phyloP scores from a whole-genome alignment of 2,113 vertebrate genomes.

The Labrus mixtus region DNA sequence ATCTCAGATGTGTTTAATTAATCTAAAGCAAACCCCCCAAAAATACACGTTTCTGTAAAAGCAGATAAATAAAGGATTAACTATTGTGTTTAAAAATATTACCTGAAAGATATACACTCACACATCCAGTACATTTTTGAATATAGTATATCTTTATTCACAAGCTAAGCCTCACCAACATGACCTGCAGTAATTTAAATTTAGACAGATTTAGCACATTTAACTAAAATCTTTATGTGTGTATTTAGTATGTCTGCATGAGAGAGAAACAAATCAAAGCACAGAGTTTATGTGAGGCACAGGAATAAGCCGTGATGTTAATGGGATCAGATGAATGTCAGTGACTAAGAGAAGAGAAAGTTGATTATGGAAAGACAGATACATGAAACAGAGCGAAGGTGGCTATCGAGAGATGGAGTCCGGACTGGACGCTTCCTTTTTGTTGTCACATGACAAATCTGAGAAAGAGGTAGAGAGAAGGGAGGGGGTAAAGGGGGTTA shows the following conservation, averaged over 20 bases:
- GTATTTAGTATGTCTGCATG: not conserved
- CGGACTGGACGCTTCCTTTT: slow-evolving; percentile 69
- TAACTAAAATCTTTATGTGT: slow-evolving; percentile 15
- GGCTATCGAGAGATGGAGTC: slow-evolving; percentile 77
- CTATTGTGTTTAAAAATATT: not conserved
- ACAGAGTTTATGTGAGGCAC: not conserved
- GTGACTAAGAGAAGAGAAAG: not conserved
- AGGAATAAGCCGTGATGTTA: slow-evolving; percentile 4
- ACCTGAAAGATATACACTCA: not conserved
- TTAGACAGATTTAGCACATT: not conserved
- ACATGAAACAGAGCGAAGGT: slow-evolving; percentile 9
- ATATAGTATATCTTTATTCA: slow-evolving; percentile 74
- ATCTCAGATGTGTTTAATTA: not conserved
- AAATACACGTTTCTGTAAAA: too few species aligned
- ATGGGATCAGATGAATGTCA: slow-evolving; percentile 7
- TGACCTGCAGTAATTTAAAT: slow-evolving; percentile 3
- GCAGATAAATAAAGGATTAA: not conserved
- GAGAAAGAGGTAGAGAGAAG: slow-evolving; percentile 3
- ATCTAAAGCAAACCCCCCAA: not conserved
- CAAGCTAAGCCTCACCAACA: slow-evolving; percentile 37
- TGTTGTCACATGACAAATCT: slow-evolving; percentile 70
- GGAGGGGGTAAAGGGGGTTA: too few species aligned
- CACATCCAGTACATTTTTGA: slow-evolving; percentile 19
- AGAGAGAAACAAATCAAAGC: not conserved
- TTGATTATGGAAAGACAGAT: slow-evolving; percentile 31